Base-by-base conservation (phyloP, 2,888 invertebrate species). In the Yponomeuta sedellus region DNA sequence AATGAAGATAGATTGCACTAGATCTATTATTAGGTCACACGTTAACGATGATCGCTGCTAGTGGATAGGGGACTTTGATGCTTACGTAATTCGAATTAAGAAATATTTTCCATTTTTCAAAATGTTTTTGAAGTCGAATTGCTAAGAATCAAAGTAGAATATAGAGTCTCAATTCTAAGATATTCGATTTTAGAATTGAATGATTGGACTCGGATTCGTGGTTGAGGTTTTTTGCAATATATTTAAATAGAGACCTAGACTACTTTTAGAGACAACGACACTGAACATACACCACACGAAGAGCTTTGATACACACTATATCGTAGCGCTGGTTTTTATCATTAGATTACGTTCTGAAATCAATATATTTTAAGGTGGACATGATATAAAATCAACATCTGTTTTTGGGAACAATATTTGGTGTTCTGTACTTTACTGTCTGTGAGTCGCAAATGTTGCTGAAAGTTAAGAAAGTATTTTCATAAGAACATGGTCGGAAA, bases 261-360 rank as follows among this genome's bases (percentile, higher is more conserved):
- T 77, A 82, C 28, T 76, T 66, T 73, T 84, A 87, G 88, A 88
- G 88, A 87, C 88, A 89, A 90, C 90, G 90, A 90, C 89, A 89
- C 88, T 73, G 66, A 70, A 75, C 80, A 86, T 85, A 84, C 79
- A 72, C 20, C 66, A 81, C 82, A 85, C 86, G 81, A 88, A 88
- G 89, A 88, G 90, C 89, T 87, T 77, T 71, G 73, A 78, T 83
- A 82, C 84, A 71, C 74, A 67, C 74, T 72, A 75, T 76, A 80
- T 80, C 74, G 16, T 19, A 57, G 34, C 28, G 25, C 28, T 44
- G 16, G 12, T 20, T 25, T 44, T 22, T 25, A 19, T 20, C n/a
- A 10, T 52, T 52, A 52, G 44, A 10, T 20, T 22, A 22, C 20
- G n/a, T 59, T 59, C 20, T 78, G 78, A 79, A 77, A 34, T 34